A percentile compares a stretch with the other conserved stretches of the same genome.
Conservation (phyloP, 2,113 vertebrate genomes). For the Sporophila hypoxantha region DNA sequence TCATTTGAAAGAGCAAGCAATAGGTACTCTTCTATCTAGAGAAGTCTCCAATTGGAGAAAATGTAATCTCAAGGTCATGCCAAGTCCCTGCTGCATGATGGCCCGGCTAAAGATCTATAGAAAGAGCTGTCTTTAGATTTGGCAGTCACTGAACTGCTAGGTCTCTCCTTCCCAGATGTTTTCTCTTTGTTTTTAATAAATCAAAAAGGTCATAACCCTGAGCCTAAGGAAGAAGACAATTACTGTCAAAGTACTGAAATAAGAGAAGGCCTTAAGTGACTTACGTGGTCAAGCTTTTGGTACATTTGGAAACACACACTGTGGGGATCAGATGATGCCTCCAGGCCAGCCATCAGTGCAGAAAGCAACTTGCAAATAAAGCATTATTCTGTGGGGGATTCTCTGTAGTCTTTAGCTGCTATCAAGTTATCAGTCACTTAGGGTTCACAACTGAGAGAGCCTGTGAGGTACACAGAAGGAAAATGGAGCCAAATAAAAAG, state of each 20-base stretch:
- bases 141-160: neutral
- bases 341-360: neutral
- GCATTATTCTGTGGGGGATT: neutral
- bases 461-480: neutral
- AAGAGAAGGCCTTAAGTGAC: neutral
- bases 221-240: neutral
- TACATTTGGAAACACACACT: neutral
- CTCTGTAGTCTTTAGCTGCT: neutral
- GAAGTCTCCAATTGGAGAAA: neutral
- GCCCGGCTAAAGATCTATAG: neutral
- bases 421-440: neutral
- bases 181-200: neutral
- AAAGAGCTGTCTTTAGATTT: neutral
- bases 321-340: neutral
- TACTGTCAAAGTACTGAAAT: neutral
- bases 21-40: neutral
- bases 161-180: conserved; percentile 13
- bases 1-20: neutral
- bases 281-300: neutral
- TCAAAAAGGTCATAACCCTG: neutral
- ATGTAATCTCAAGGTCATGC: neutral
- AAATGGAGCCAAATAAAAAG: neutral
- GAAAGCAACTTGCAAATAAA: neutral
- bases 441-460: neutral
- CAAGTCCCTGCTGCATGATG: neutral